Percentiles rank a stretch among this genome's conserved stretches.
Conservation (phyloP, 1,140 invertebrate species). For the Drosophila virilis region DNA sequence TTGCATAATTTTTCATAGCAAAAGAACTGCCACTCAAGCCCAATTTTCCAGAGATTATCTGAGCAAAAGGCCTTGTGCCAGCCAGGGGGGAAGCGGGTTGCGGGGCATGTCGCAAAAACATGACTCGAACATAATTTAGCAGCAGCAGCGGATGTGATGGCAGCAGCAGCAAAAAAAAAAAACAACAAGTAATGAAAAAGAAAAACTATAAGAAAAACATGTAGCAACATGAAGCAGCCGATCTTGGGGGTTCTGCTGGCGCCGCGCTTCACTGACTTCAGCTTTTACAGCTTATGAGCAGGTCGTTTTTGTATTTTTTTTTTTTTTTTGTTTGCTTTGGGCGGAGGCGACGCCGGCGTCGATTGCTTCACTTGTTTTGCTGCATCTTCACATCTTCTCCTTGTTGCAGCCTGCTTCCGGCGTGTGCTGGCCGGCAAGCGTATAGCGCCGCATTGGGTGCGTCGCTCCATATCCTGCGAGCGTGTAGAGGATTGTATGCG, state of each 20-base stretch:
- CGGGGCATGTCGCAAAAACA: constrained; percentile 47
- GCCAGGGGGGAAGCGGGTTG: not conserved
- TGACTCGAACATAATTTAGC: constrained; percentile 81
- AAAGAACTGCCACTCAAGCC: constrained; percentile 1
- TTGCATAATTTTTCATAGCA: constrained; percentile 72
- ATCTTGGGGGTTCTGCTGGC: constrained; percentile 36
- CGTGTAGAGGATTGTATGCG: constrained; percentile 89
- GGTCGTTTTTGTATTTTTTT: not conserved
- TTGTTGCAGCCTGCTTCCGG: constrained; percentile 89
- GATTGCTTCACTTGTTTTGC: constrained; percentile 25
- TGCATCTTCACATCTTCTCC: constrained; percentile 19
- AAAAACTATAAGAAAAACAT: constrained; percentile 31
- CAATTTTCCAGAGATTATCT: constrained; percentile 72
- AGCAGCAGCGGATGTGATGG: constrained; percentile 70
- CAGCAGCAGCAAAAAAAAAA: constrained; percentile 28
- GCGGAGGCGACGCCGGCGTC: not conserved
- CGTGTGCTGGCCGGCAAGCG: constrained; percentile 89
- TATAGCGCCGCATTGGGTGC: constrained; percentile 87
- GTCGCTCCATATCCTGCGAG: constrained; percentile 88
- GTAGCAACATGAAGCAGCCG: constrained; percentile 40
- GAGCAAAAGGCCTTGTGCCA: not conserved
- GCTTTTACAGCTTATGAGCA: not conserved
- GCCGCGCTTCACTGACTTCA: constrained; percentile 50
- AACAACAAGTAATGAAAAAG: not conserved
- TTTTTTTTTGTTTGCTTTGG: not conserved